Evolutionary conservation across 2,888 invertebrate genomes (phyloP), one percentile per base, ranked within the genome.

Genomic region (Pseudanteris insignis): DNA sequence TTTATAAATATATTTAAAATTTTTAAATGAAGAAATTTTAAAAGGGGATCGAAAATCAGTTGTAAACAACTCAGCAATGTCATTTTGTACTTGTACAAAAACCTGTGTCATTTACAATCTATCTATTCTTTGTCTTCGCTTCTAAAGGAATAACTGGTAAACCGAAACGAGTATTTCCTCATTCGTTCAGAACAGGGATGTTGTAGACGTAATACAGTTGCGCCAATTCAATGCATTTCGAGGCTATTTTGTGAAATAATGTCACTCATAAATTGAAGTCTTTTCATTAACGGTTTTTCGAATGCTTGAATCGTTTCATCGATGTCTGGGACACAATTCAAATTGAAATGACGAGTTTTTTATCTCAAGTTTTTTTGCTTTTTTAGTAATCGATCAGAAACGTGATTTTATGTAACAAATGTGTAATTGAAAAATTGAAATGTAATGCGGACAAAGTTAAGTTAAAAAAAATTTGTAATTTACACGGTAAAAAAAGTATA

Each of bases 131-230:
- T 41, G 51, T 51, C 41, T 34, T 41, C 15, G 6, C n/a, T 12
- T 33, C 21, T 8, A 9, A 29, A 41, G 51, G 24, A 51, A 41
- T 34, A 41, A 41, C 41, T 36, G 34, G 28, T 29, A 33, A 30
- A 6, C 9, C 41, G 9, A 51, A 40, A 50, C 41, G 21, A 14
- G 44, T 44, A 37, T 44, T 44, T 54, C 53, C 53, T 54, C 37
- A 26, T n/a, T n/a, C n/a, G n/a, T n/a, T 29, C 37, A 7, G 29
- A 34, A 41, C 51, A 41, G 51, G 33, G 48, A 50, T 50, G 29
- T 38, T 50, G 34, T 18, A 36, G 29, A 50, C 40, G 40, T 50
- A 34, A 40, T 40, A 34, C 33, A 21, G 28, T 36, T 30, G 25
- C 30, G 21, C 37, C 37, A 26, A 41, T 51, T 51, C 24, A 13